These are phyloP conservation scores for western clawed frog (Xenopus tropicalis) DNA, from an alignment of 2,113 vertebrate genomes.

Conservation along the genomic window UCB_Xtro_10.0 CM004450.2:144992501-144993000, in stretches of 20 bases:
- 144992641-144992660: not conserved
- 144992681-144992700: not conserved
- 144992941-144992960: conserved; percentile 75
- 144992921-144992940: conserved; percentile 76
- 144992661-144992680: no score
- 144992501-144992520: conserved; percentile 71
- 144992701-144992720: no score
- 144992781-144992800: no score
- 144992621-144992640: no score
- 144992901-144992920: conserved; percentile 74
- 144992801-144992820: conserved; percentile 37
- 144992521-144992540: conserved; percentile 73
- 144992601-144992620: not conserved
- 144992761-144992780: not conserved
- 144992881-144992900: conserved; percentile 74
- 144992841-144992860: conserved; percentile 65
- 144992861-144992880: conserved; percentile 72
- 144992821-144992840: conserved; percentile 74
- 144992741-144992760: no score
- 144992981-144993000: not conserved
- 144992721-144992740: not conserved
- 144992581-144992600: no score
- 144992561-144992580: not conserved
- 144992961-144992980: not conserved
- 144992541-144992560: conserved; percentile 67